Conservation (phyloP, 2,888 invertebrate genomes). For the Tipula confusa region DNA sequence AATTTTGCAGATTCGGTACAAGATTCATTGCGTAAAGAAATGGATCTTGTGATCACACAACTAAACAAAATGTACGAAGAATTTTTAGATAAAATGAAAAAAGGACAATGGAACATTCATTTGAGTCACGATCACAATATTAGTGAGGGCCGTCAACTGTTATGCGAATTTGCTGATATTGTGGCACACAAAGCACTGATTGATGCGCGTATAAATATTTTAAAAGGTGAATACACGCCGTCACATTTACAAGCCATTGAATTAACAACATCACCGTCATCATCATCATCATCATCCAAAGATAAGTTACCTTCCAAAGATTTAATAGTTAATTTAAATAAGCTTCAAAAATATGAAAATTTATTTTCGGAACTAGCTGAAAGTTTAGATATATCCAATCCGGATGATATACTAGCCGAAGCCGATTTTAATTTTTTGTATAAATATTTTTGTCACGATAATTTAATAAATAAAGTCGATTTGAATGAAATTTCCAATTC, state of each 20-base stretch:
- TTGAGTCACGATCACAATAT: constrained; percentile 52
- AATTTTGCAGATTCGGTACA: constrained; percentile 72
- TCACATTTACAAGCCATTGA: background rate
- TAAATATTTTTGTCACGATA: constrained; percentile 43
- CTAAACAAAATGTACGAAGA: constrained; percentile 64
- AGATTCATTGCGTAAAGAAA: constrained; percentile 64
- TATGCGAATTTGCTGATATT: constrained; percentile 66
- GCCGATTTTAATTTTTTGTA: constrained; percentile 46
- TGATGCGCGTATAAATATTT: constrained; percentile 68
- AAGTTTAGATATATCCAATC: constrained; percentile 43
- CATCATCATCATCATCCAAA: background rate
- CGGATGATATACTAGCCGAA: constrained; percentile 44
- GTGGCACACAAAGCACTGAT: constrained; percentile 70
- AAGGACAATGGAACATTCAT: constrained; percentile 50
- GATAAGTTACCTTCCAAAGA: constrained; percentile 31
- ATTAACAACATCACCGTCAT: background rate
- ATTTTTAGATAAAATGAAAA: constrained; percentile 57
- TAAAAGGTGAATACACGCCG: constrained; percentile 54
- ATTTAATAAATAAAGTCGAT: constrained; percentile 42
- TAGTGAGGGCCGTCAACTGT: constrained; percentile 51
- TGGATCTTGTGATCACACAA: constrained; percentile 66
- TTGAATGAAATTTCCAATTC: constrained; percentile 42
- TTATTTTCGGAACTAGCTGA: constrained; percentile 44
- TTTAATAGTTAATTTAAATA: constrained; percentile 29
- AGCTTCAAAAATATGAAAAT: constrained; percentile 44